Conservation (phyloP, 2,888 invertebrate genomes). For the Tyria jacobaeae region DNA sequence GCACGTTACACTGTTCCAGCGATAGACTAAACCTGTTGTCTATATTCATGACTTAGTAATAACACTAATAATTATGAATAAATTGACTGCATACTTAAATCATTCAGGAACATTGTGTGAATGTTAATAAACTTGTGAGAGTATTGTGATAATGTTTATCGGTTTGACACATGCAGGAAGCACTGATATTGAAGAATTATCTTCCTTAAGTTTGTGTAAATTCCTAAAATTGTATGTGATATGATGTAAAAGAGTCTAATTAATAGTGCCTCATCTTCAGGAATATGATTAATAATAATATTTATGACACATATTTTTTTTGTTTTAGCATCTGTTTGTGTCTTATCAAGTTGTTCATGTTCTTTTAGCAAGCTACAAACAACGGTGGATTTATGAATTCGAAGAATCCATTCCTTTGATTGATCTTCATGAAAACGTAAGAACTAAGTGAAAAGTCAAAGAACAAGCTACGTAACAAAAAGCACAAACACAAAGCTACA, state of each 20-base stretch:
- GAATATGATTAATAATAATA: background rate
- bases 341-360: constrained; percentile 15
- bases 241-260: background rate
- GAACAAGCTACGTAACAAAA: constrained; percentile 74
- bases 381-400: constrained; percentile 76
- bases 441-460: constrained; percentile 66
- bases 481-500: constrained; percentile 82
- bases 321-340: background rate
- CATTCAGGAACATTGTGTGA: constrained; percentile 13
- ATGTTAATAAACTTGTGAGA: constrained; percentile 7
- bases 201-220: constrained; percentile 2
- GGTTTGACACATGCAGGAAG: constrained; percentile 53
- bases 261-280: background rate
- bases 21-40: background rate
- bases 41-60: background rate
- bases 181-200: constrained; percentile 28
- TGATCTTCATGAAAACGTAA: constrained; percentile 45
- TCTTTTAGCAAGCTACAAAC: constrained; percentile 70
- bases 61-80: constrained; percentile 15
- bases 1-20: background rate
- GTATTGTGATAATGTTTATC: constrained; percentile 46
- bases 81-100: constrained; percentile 11
- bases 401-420: constrained; percentile 83
- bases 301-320: background rate
- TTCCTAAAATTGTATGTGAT: constrained; percentile 1